These are phyloP conservation scores for Sylvia atricapilla DNA, from an alignment of 2,113 vertebrate genomes.

Conservation along the genomic window DNA sequence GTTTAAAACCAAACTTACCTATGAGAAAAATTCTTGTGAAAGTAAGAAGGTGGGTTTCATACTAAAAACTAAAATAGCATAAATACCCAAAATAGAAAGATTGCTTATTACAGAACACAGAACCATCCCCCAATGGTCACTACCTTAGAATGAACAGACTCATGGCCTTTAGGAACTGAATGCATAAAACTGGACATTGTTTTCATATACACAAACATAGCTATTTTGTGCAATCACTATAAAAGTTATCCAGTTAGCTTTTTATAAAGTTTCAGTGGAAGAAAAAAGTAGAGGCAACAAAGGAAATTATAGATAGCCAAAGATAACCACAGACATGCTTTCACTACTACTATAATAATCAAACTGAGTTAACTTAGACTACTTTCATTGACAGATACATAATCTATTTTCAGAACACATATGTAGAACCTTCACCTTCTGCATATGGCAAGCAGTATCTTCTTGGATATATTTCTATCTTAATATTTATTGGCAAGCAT, in stretches of 20 bases:
- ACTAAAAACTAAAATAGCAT: not conserved
- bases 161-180: not conserved
- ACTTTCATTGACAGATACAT: not conserved
- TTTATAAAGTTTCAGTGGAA: not conserved
- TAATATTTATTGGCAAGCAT: not conserved
- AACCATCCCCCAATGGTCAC: not conserved
- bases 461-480: not conserved
- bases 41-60: not conserved
- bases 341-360: not conserved
- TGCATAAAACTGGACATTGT: rapidly evolving
- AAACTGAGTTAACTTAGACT: not conserved
- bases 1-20: not conserved
- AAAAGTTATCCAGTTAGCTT: not conserved
- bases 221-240: not conserved
- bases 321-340: not conserved
- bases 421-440: not conserved
- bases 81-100: not conserved
- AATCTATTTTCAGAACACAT: not conserved
- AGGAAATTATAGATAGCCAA: not conserved
- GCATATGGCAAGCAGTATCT: not conserved
- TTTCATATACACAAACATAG: not conserved
- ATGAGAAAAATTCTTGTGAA: not conserved
- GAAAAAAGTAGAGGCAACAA: not conserved
- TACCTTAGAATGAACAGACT: not conserved
- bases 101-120: not conserved